Percentiles rank a stretch among this genome's conserved stretches.
Evolutionary conservation across 2,888 invertebrate species (phyloP).

Genomic region (Nomada hirtipes): DNA sequence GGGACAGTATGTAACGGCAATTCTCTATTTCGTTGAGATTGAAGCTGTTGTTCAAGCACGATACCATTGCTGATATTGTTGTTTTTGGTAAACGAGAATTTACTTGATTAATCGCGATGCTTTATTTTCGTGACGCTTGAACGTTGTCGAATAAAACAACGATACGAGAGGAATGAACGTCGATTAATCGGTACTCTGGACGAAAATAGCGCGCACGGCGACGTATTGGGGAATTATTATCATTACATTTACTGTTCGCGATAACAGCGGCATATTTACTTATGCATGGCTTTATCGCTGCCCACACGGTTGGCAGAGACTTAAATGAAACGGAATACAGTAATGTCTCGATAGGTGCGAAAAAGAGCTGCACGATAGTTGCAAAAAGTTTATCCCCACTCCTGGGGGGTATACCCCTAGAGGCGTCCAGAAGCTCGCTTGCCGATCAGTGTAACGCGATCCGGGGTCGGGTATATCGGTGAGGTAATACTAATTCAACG

Average conservation of each 20-base stretch:
- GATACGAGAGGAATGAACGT: not conserved
- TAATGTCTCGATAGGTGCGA: no score
- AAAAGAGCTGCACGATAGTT: no score
- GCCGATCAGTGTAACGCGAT: no score
- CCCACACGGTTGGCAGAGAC: not conserved
- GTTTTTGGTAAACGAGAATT: not conserved
- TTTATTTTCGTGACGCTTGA: not conserved
- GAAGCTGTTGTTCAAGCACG: not conserved
- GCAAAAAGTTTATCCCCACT: no score
- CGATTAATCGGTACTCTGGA: not conserved
- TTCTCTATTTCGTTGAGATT: slow-evolving; percentile 20
- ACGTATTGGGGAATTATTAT: not conserved
- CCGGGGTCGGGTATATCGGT: no score
- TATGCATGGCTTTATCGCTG: slow-evolving; percentile 2
- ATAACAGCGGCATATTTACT: not conserved
- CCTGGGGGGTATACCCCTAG: no score
- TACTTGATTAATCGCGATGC: not conserved
- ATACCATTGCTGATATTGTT: not conserved
- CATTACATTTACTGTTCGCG: not conserved
- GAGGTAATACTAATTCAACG: no score
- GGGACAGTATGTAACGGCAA: slow-evolving; percentile 59
- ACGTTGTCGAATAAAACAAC: not conserved
- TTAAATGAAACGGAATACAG: slow-evolving; percentile 5
- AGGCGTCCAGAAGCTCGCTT: no score
- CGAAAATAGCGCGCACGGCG: no score